These are phyloP conservation scores for Caenorhabditis imperialis DNA, from an alignment of 2,888 invertebrate species.

Conservation along the genomic window DNA sequence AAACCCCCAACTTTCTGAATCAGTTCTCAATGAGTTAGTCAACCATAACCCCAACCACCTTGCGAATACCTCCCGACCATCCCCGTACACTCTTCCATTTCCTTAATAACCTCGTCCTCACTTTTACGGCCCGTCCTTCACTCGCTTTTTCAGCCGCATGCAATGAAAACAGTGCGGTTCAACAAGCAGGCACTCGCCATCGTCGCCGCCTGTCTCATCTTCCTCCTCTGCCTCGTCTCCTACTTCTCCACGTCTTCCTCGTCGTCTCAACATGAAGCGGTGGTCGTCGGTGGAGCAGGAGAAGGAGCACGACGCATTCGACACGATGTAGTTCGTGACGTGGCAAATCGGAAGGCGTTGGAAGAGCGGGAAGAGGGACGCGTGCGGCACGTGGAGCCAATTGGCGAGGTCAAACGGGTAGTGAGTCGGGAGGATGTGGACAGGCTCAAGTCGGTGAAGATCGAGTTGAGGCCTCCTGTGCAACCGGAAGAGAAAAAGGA, in stretches of 20 bases:
- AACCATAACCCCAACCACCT: too few species aligned
- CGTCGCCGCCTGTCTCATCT: conserved; percentile 48
- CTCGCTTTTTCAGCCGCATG: conserved; percentile 35
- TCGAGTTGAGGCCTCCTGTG: conserved; percentile 19
- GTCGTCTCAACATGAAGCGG: conserved; percentile 4
- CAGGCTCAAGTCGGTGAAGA: conserved; percentile 9
- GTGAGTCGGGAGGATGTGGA: conserved; percentile 22
- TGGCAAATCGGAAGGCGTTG: conserved; percentile 9
- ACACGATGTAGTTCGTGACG: conserved; percentile 25
- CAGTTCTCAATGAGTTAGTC: too few species aligned
- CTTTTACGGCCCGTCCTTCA: too few species aligned
- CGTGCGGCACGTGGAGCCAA: conserved; percentile 7
- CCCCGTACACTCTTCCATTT: not conserved
- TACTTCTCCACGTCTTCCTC: conserved; percentile 33
- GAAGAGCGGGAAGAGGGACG: conserved; percentile 6
- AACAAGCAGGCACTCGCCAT: conserved; percentile 56
- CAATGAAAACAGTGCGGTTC: conserved; percentile 64
- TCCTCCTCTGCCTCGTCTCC: conserved; percentile 52
- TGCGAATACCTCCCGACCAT: too few species aligned
- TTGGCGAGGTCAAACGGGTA: conserved; percentile 25
- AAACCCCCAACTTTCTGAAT: too few species aligned
- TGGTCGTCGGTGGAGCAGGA: conserved; percentile 4
- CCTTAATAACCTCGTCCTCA: not conserved
- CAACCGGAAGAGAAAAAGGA: conserved; percentile 3
- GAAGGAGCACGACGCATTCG: not conserved